Base-by-base conservation (phyloP, 2,113 vertebrate species). In the Cettia cetti region DNA sequence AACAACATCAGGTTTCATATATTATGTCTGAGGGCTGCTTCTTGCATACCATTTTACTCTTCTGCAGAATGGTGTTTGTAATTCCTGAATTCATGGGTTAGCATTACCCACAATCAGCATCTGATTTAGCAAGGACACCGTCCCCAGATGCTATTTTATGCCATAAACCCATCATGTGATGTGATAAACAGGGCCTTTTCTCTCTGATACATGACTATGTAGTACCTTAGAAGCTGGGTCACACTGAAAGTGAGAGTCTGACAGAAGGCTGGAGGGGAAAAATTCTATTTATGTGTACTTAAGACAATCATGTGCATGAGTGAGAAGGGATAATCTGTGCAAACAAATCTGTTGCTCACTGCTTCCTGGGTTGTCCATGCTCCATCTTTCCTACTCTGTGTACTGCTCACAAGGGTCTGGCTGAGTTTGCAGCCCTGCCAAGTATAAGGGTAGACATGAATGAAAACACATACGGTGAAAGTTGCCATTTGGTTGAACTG, bases 281-380 rank as follows among this genome's bases (percentile, higher is more conserved):
- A 86, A 59, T 64, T 89, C 56, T 94, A 63, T 95, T 92, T 86
- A 92, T 64, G 47, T 78, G 82, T 63, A 42, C 64, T 93, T 87
- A 81, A 95, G 76, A 61, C 53, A 90, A 60, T 74, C 53, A 53
- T 42, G 22, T 81, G 65, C 31, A 83, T 56, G 61, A 82, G 42
- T 60, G 80, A 95, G 60, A 92, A 78, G 28, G 60, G 44, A 64
- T 83, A 90, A 92, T 89, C 64, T 68, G 57, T 75, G 61, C 52
- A 89, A 64, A 47, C 42, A 95, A 86, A 93, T 77, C 75, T 91
- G 59, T 88, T 86, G 45, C 54, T 86, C 4, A 1, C 23, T 78
- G 42, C 33, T 89, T 40, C 37, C 53, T 82, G 37, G 3, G 7
- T 24, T 54, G 14, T 44, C 49, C 61, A 21, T 4, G 23, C 30